Conservation (phyloP, 2,888 invertebrate species). For the Trachelus iudaicus region DNA sequence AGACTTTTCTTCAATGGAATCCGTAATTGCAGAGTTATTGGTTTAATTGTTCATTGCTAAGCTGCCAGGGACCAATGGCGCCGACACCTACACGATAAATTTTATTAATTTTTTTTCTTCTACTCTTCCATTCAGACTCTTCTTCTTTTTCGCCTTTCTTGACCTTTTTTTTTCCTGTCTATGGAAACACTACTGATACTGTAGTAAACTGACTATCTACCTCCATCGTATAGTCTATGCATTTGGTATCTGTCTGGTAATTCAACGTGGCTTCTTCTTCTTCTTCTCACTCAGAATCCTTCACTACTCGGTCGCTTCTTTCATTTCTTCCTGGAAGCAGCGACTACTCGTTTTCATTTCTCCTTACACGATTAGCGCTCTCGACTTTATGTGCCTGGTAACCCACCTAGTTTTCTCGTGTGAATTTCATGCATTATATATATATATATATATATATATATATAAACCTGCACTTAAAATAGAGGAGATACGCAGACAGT, state of each 20-base stretch:
- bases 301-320: constrained; percentile 29
- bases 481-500: too few species aligned
- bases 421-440: neutral
- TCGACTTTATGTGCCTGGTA: constrained; percentile 10
- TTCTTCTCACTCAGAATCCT: constrained; percentile 13
- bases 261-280: neutral
- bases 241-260: neutral
- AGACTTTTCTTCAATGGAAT: constrained; percentile 54
- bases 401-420: neutral
- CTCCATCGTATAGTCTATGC: neutral
- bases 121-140: neutral
- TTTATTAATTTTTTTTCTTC: constrained; percentile 26
- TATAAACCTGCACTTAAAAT: neutral
- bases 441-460: neutral
- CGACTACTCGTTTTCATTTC: constrained; percentile 59
- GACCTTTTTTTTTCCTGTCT: neutral
- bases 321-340: constrained; percentile 51
- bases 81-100: constrained; percentile 40
- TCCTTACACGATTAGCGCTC: constrained; percentile 58
- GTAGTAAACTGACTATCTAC: neutral
- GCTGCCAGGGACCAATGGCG: constrained; percentile 36
- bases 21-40: constrained; percentile 61
- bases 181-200: neutral
- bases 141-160: neutral
- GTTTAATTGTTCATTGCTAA: constrained; percentile 63